These are phyloP conservation scores for Trichopoda pennipes DNA, from an alignment of 2,888 invertebrate genomes.

Conservation along the genomic window DNA sequence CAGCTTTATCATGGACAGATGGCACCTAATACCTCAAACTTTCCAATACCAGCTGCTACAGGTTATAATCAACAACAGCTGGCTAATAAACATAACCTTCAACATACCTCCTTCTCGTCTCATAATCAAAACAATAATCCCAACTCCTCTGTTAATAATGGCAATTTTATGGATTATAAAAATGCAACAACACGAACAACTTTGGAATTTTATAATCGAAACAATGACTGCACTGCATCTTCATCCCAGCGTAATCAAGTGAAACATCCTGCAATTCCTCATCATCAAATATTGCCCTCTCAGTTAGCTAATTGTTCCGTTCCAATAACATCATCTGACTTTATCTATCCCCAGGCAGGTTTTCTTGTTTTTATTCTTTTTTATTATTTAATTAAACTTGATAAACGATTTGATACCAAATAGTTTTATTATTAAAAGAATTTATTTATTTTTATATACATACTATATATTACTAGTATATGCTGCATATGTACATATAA, in stretches of 20 bases:
- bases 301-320: slow-evolving; percentile 69
- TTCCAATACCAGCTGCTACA: slow-evolving; percentile 48
- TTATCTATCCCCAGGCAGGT: slow-evolving; percentile 75
- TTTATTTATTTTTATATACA: slow-evolving; percentile 11
- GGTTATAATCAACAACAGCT: slow-evolving; percentile 59
- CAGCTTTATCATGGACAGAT: slow-evolving; percentile 57
- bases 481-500: too few relatives aligned
- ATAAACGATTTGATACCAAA: neutral
- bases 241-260: slow-evolving; percentile 67
- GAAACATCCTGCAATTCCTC: slow-evolving; percentile 48
- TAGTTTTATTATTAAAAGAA: slow-evolving; percentile 36
- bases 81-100: slow-evolving; percentile 52
- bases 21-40: slow-evolving; percentile 47
- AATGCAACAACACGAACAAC: slow-evolving; percentile 41
- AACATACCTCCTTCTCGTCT: slow-evolving; percentile 42
- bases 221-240: slow-evolving; percentile 61
- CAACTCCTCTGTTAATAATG: slow-evolving; percentile 37
- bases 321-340: slow-evolving; percentile 60
- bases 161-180: slow-evolving; percentile 46
- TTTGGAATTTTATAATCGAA: slow-evolving; percentile 71
- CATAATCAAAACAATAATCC: slow-evolving; percentile 58
- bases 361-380: slow-evolving; percentile 47
- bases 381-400: neutral
- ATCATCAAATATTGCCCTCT: slow-evolving; percentile 60
- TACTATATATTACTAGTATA: too few relatives aligned